Conservation (phyloP, 2,888 invertebrate genomes). For the Scelioninae gen. 1 region DNA sequence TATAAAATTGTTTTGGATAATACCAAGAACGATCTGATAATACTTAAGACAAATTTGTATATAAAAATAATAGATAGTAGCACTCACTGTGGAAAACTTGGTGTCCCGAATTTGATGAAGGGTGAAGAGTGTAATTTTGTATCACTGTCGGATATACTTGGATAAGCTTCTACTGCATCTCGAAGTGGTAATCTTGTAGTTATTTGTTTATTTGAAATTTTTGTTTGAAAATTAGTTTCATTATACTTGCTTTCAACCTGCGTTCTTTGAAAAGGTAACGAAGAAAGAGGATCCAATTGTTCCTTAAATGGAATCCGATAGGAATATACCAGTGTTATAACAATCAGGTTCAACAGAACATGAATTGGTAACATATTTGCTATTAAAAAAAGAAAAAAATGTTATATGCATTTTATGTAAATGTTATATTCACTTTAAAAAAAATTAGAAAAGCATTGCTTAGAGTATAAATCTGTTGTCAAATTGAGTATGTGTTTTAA, state of each 20-base stretch:
- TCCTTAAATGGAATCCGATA: constrained; percentile 78
- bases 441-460: too few species aligned
- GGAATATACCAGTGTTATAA: constrained; percentile 74
- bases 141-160: constrained; percentile 68
- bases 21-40: too few species aligned
- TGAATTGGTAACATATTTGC: constrained; percentile 74
- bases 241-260: constrained; percentile 84
- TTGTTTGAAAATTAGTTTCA: constrained; percentile 25
- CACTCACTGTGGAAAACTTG: constrained; percentile 60
- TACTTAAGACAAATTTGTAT: too few species aligned
- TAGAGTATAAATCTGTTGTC: too few species aligned
- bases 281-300: constrained; percentile 68
- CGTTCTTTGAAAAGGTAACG: constrained; percentile 83
- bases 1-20: too few species aligned
- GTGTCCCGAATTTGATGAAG: constrained; percentile 43
- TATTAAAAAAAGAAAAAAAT: constrained; percentile 21
- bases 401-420: too few species aligned
- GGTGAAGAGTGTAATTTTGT: constrained; percentile 22
- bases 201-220: constrained; percentile 80
- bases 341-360: constrained; percentile 73
- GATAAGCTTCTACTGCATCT: constrained; percentile 89
- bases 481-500: too few species aligned
- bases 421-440: not conserved
- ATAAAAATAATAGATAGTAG: too few species aligned
- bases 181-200: constrained; percentile 87